Conservation (phyloP, 2,113 vertebrate genomes). For the Diphyllodes magnificus region DNA sequence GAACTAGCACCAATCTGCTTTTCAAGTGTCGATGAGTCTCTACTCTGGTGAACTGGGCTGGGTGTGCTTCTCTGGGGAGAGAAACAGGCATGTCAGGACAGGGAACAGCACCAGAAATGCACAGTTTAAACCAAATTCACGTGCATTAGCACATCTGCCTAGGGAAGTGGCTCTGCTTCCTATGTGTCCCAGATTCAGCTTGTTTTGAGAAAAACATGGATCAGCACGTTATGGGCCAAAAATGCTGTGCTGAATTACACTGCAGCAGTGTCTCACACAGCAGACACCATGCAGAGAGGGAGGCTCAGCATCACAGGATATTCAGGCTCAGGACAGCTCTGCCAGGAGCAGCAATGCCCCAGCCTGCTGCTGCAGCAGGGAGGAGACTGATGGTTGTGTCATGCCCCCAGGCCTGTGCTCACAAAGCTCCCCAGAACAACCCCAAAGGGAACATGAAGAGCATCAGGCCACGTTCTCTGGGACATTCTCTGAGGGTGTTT, state of each 20-base stretch:
- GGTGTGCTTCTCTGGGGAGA: constrained; percentile 88
- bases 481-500: not conserved
- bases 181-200: not conserved
- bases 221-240: not conserved
- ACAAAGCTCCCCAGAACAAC: not conserved
- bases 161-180: not conserved
- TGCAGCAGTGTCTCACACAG: not conserved
- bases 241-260: not conserved
- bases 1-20: constrained; percentile 76
- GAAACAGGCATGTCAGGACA: not conserved
- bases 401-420: not conserved
- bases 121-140: not conserved
- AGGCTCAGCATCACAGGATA: not conserved
- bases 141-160: not conserved
- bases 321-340: not conserved
- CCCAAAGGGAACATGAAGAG: not conserved
- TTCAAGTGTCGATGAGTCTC: constrained; percentile 76
- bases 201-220: not conserved
- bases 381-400: not conserved
- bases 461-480: not conserved
- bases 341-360: not conserved
- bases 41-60: constrained; percentile 85
- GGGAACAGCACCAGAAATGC: not conserved
- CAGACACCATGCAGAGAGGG: not conserved
- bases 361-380: not conserved